phyloP scores from a whole-genome alignment of 2,888 invertebrate genomes.

The Blastobasis adustella region DNA sequence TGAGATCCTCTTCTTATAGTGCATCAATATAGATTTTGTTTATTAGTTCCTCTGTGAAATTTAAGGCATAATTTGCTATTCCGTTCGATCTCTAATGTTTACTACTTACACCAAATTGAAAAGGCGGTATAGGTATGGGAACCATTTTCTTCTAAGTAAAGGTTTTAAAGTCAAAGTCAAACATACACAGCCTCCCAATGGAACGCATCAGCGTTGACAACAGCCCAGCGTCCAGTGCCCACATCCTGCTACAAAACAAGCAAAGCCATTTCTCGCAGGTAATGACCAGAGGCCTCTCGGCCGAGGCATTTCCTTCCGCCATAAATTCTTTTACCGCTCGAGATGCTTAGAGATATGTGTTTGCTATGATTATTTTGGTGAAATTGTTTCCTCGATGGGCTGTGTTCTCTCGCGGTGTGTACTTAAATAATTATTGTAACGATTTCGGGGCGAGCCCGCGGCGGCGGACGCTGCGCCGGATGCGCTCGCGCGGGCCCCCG shows the following conservation, averaged over 20 bases:
- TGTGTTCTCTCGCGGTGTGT: conserved; percentile 5
- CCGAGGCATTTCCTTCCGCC: conserved; percentile 4
- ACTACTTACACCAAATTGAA: too few species aligned
- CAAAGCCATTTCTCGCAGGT: background rate
- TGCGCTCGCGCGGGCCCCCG: conserved; percentile 24
- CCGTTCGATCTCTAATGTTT: too few species aligned
- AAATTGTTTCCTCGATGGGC: conserved; percentile 7
- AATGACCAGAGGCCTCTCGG: background rate
- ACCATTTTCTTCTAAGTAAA: too few species aligned
- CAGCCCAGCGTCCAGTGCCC: background rate
- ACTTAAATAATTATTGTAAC: conserved; percentile 13
- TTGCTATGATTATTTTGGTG: conserved; percentile 4
- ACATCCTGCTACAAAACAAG: background rate
- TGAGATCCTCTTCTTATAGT: too few species aligned
- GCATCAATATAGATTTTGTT: too few species aligned
- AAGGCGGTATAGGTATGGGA: too few species aligned
- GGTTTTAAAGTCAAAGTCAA: too few species aligned
- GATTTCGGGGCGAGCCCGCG: conserved; percentile 20
- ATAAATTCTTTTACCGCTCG: background rate
- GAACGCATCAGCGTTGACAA: background rate
- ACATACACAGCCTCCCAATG: background rate
- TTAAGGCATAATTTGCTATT: too few species aligned
- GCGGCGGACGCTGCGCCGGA: conserved; percentile 26
- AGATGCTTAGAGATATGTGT: conserved; percentile 1
- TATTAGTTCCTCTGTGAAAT: too few species aligned